Evolutionary conservation across 2,888 invertebrate genomes (phyloP).

Genomic region (Cantharis flavilabris): DNA sequence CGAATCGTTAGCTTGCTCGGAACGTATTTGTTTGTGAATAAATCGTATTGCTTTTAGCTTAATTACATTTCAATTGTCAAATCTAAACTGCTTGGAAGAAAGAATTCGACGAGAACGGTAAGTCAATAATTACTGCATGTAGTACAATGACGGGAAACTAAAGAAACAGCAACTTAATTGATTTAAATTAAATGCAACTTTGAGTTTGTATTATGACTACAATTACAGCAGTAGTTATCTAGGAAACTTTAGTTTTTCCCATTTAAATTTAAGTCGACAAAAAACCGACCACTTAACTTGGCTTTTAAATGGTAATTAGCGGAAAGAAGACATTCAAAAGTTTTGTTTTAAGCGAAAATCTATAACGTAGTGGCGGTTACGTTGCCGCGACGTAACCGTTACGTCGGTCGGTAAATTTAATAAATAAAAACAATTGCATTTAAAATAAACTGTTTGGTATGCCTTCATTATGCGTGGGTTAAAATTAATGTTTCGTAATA

Average conservation of each 20-base stretch:
- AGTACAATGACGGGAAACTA: not conserved
- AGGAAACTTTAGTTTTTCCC: not conserved
- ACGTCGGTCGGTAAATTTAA: not conserved
- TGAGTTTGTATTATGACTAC: not conserved
- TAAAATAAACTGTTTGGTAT: not conserved
- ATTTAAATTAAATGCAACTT: not conserved
- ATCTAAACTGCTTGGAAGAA: not conserved
- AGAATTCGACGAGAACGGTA: not conserved
- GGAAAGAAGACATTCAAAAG: not conserved
- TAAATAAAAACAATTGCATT: not conserved
- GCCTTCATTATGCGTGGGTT: not conserved
- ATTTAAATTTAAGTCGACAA: not conserved
- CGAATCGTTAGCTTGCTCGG: not conserved
- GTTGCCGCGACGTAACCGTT: not conserved
- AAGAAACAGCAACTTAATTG: not conserved
- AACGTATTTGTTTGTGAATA: not conserved
- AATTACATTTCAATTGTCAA: not conserved
- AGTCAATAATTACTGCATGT: not conserved
- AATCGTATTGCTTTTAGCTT: not conserved
- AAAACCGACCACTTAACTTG: not conserved
- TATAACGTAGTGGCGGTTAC: not conserved
- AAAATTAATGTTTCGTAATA: not conserved
- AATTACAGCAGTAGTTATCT: not conserved
- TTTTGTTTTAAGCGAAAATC: not conserved
- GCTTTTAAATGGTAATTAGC: not conserved